Evolutionary conservation across 2,888 invertebrate genomes (phyloP).

Genomic region (Caradrina clavipalpis): DNA sequence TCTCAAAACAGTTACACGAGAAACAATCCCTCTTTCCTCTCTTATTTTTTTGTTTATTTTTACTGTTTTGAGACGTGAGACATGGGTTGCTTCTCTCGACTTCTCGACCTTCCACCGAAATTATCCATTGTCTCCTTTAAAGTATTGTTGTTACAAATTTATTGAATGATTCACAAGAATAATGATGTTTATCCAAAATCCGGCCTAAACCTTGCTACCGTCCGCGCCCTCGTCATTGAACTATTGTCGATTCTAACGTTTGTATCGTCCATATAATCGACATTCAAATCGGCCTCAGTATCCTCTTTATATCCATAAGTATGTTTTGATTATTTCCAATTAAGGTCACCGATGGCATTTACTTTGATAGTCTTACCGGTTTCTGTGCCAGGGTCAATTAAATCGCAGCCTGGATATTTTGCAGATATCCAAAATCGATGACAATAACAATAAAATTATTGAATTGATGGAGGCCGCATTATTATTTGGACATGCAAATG

Average conservation of each 20-base stretch:
- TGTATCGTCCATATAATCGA: constrained; percentile 28
- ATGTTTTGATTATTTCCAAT: constrained; percentile 22
- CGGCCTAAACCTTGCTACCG: constrained; percentile 28
- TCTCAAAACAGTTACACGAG: neutral
- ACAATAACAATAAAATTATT: constrained; percentile 61
- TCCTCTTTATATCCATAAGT: constrained; percentile 27
- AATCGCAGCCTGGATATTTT: constrained; percentile 37
- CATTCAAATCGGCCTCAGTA: constrained; percentile 32
- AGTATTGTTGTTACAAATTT: constrained; percentile 16
- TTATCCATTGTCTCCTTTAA: constrained; percentile 1
- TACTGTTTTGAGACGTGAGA: neutral
- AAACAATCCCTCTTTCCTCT: neutral
- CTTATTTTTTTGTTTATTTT: neutral
- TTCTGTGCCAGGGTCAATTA: constrained; percentile 57
- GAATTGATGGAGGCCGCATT: constrained; percentile 50
- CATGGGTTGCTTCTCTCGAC: neutral
- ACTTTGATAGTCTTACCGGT: constrained; percentile 17
- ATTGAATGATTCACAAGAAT: constrained; percentile 21
- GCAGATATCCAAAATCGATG: constrained; percentile 53
- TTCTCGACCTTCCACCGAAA: neutral
- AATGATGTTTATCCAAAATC: constrained; percentile 21
- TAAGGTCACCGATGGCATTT: constrained; percentile 33
- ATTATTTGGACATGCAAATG: constrained; percentile 38
- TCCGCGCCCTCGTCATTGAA: constrained; percentile 63
- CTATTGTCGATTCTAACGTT: constrained; percentile 43